Percentiles rank a stretch among this genome's conserved stretches.
Evolutionary conservation across 2,113 vertebrate genomes (phyloP).

Genomic region (Elanoides forficatus): DNA sequence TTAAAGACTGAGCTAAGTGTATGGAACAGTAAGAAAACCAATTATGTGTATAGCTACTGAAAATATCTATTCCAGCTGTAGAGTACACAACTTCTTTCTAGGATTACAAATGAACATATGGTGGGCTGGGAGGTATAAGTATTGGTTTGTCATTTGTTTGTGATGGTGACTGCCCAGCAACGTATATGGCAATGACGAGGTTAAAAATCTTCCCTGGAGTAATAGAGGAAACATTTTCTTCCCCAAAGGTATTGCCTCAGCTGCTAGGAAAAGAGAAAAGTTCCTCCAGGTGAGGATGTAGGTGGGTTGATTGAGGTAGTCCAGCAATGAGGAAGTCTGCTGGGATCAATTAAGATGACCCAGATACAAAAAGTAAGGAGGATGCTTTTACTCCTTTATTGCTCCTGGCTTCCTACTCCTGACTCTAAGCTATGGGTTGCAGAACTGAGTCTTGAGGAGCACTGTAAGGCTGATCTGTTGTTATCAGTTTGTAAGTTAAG

Average conservation of each 20-base stretch:
- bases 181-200: neutral
- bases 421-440: neutral
- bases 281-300: constrained; percentile 37
- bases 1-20: neutral
- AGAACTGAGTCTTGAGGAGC: neutral
- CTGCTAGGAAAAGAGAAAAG: neutral
- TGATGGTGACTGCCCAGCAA: neutral
- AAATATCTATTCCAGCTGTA: neutral
- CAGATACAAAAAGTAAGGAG: constrained; percentile 23
- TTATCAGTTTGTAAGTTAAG: neutral
- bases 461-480: neutral
- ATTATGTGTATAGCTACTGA: neutral
- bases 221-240: neutral
- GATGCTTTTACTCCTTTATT: neutral
- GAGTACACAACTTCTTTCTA: neutral
- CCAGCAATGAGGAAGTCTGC: constrained; percentile 21
- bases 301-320: constrained; percentile 29
- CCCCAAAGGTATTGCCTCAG: constrained; percentile 8
- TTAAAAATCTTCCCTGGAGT: constrained; percentile 23
- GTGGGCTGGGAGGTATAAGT: neutral
- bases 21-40: neutral
- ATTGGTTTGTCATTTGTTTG: neutral
- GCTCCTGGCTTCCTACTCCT: neutral
- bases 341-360: constrained; percentile 67
- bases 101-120: neutral